phyloP scores from a whole-genome alignment of 2,113 vertebrate species.

The Fukomys damarensis region DNA sequence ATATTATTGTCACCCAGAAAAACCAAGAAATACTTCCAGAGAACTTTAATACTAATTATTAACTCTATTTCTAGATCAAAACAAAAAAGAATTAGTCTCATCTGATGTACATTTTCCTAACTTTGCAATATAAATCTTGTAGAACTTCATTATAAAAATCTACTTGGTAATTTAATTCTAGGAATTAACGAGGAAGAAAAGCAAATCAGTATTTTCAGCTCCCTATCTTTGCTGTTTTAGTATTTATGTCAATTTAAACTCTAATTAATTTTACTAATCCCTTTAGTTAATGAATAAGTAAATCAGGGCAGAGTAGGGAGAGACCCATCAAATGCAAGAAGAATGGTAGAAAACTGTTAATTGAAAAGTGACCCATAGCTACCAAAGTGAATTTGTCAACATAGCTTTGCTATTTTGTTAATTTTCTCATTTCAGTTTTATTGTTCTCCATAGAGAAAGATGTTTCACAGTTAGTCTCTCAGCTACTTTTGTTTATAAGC shows the following conservation, averaged over 20 bases:
- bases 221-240: conserved; percentile 64
- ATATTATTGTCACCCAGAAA: not conserved
- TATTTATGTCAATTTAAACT: conserved; percentile 66
- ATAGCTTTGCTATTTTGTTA: conserved; percentile 47
- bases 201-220: conserved; percentile 68
- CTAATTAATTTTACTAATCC: conserved; percentile 82
- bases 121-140: conserved; percentile 11
- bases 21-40: not conserved
- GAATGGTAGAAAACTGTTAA: conserved; percentile 64
- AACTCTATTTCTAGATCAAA: not conserved
- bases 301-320: not conserved
- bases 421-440: conserved; percentile 70
- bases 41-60: conserved; percentile 60
- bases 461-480: conserved; percentile 67
- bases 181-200: conserved; percentile 70
- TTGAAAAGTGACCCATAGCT: conserved; percentile 70
- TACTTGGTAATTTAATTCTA: conserved; percentile 76
- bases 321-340: conserved; percentile 61
- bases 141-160: conserved; percentile 66
- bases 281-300: conserved; percentile 68
- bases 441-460: conserved; percentile 68
- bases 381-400: conserved; percentile 65
- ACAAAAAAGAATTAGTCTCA: not conserved
- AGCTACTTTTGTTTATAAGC: conserved; percentile 64
- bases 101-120: not conserved